Evolutionary conservation across 2,113 vertebrate genomes (phyloP).

Genomic region (Dinomys branickii): DNA sequence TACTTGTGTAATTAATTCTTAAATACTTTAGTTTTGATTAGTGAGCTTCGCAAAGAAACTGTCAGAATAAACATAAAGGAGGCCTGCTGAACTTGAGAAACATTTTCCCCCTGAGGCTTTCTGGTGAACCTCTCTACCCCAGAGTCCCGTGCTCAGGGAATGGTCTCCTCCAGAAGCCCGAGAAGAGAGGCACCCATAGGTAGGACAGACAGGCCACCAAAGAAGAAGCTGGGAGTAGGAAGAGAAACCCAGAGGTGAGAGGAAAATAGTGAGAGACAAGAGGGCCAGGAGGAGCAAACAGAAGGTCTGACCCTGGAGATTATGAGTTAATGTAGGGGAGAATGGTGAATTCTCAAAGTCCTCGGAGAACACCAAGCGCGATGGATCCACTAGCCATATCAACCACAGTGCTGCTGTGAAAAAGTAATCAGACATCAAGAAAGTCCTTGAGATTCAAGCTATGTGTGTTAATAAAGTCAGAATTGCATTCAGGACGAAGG

Average conservation of each 20-base stretch:
- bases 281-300: constrained; percentile 14
- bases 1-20: constrained; percentile 19
- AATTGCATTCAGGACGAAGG: neutral
- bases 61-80: neutral
- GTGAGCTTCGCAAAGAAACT: constrained; percentile 25
- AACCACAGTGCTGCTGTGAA: neutral
- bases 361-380: neutral
- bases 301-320: constrained; percentile 9
- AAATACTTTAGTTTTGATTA: constrained; percentile 6
- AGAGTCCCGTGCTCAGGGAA: neutral
- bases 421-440: neutral
- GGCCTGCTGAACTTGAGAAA: neutral
- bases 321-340: constrained; percentile 14
- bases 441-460: constrained; percentile 3
- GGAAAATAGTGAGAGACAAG: constrained; percentile 6
- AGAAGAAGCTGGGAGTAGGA: neutral
- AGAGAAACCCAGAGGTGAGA: constrained; percentile 52
- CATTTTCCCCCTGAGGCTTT: neutral
- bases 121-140: neutral
- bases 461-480: constrained; percentile 1
- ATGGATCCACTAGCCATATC: neutral
- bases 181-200: neutral
- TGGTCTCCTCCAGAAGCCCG: neutral
- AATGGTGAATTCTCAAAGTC: constrained; percentile 9
- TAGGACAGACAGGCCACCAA: neutral